A percentile compares a stretch with the other conserved stretches of the same genome.
phyloP scores from a whole-genome alignment of 1,140 invertebrate genomes.

The Diorhabda elongata region DNA sequence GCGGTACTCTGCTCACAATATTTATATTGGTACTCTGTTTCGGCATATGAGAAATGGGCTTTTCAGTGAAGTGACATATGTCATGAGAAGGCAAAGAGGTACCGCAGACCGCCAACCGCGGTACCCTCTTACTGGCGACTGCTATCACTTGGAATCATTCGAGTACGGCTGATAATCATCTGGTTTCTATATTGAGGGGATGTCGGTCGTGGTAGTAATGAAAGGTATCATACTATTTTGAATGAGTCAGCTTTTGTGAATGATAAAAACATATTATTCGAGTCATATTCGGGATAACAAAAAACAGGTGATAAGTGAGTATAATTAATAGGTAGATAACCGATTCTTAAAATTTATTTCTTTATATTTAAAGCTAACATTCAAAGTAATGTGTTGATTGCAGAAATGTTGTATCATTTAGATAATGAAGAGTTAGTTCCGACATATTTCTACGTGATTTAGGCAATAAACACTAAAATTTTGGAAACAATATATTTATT shows the following conservation, averaged over 20 bases:
- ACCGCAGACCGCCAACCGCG: conserved; percentile 25
- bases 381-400: too few relatives aligned
- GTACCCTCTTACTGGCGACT: conserved; percentile 12
- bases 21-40: conserved; percentile 32
- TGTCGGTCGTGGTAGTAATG: neutral
- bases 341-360: too few relatives aligned
- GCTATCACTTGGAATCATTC: conserved; percentile 15
- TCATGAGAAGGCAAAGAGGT: conserved; percentile 21
- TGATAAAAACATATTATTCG: neutral
- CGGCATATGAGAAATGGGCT: conserved; percentile 28
- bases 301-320: too few relatives aligned
- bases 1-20: conserved; percentile 28
- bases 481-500: too few relatives aligned
- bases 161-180: conserved; percentile 19
- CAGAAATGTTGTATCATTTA: too few relatives aligned
- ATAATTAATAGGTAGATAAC: too few relatives aligned
- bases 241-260: conserved; percentile 9
- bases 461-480: too few relatives aligned
- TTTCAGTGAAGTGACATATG: conserved; percentile 30
- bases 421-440: too few relatives aligned
- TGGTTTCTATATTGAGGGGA: neutral
- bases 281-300: too few relatives aligned
- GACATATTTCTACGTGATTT: too few relatives aligned
- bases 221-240: neutral
- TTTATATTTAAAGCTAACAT: too few relatives aligned